phyloP scores from a whole-genome alignment of 2,888 invertebrate genomes.

The Sesia bembeciformis region DNA sequence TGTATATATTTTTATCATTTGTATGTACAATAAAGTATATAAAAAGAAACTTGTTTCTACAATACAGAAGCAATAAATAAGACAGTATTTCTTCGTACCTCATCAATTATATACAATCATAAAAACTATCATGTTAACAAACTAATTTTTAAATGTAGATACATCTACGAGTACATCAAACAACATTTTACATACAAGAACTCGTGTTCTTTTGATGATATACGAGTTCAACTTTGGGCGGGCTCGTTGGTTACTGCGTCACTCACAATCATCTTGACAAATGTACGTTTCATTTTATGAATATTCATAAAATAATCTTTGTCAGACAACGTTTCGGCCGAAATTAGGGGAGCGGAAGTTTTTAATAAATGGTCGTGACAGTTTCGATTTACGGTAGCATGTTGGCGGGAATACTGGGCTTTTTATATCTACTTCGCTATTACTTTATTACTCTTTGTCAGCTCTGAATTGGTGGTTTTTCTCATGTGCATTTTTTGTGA shows the following conservation, averaged over 20 bases:
- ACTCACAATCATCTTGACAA: background rate
- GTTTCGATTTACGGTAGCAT: conserved; percentile 12
- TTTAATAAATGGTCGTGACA: conserved; percentile 36
- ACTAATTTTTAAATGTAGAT: too few relatives aligned
- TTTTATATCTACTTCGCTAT: conserved; percentile 11
- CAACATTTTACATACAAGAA: too few relatives aligned
- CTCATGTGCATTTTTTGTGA: conserved; percentile 3
- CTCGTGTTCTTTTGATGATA: too few relatives aligned
- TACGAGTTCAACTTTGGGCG: too few relatives aligned
- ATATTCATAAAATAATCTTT: conserved; percentile 41
- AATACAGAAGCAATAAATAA: too few relatives aligned
- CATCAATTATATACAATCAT: too few relatives aligned
- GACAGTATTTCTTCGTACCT: too few relatives aligned
- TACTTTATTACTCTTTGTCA: conserved; percentile 15
- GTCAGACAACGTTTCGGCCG: conserved; percentile 18
- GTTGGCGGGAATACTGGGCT: conserved; percentile 1
- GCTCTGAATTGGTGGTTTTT: conserved; percentile 1
- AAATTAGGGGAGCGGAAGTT: conserved; percentile 30
- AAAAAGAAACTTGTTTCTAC: too few relatives aligned
- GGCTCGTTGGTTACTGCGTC: background rate
- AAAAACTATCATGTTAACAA: too few relatives aligned
- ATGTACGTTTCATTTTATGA: conserved; percentile 12
- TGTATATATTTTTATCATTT: too few relatives aligned
- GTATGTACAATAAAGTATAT: too few relatives aligned
- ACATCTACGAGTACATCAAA: too few relatives aligned